phyloP scores from a whole-genome alignment of 2,888 invertebrate species.

The Patella pellucida region DNA sequence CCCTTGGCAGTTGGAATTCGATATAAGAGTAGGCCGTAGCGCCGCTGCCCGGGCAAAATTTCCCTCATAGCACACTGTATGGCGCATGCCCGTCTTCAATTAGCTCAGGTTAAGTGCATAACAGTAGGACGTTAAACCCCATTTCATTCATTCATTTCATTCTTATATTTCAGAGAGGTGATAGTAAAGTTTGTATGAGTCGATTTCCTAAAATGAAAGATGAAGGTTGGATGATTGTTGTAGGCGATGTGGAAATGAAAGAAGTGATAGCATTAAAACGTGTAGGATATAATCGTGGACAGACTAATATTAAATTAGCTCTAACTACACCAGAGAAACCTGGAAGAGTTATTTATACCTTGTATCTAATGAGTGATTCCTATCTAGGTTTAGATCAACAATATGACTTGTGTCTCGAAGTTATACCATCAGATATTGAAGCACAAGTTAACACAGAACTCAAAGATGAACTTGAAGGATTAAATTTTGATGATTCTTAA shows the following conservation, averaged over 20 bases:
- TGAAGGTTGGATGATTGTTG: slow-evolving; percentile 93
- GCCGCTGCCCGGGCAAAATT: too few species aligned
- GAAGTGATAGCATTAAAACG: slow-evolving; percentile 89
- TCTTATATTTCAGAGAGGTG: slow-evolving; percentile 24
- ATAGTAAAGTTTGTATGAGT: slow-evolving; percentile 81
- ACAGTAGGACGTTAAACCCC: too few species aligned
- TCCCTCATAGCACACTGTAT: too few species aligned
- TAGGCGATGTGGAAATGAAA: slow-evolving; percentile 81
- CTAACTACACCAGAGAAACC: slow-evolving; percentile 77
- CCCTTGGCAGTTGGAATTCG: too few species aligned
- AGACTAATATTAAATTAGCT: slow-evolving; percentile 71
- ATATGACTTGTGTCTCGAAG: slow-evolving; percentile 75
- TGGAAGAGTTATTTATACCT: slow-evolving; percentile 81
- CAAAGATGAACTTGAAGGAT: slow-evolving; percentile 43
- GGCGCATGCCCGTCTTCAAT: too few species aligned
- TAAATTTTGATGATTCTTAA: slow-evolving; percentile 37
- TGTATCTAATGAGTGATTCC: slow-evolving; percentile 91
- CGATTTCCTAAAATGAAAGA: slow-evolving; percentile 93
- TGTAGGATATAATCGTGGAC: slow-evolving; percentile 70
- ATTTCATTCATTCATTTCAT: too few species aligned
- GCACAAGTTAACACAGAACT: slow-evolving; percentile 66
- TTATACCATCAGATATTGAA: slow-evolving; percentile 60
- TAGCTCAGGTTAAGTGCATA: too few species aligned
- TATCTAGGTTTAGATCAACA: slow-evolving; percentile 96
- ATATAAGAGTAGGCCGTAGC: too few species aligned